Base-by-base conservation (phyloP, 2,888 invertebrate genomes). In the Melipona beecheii region DNA sequence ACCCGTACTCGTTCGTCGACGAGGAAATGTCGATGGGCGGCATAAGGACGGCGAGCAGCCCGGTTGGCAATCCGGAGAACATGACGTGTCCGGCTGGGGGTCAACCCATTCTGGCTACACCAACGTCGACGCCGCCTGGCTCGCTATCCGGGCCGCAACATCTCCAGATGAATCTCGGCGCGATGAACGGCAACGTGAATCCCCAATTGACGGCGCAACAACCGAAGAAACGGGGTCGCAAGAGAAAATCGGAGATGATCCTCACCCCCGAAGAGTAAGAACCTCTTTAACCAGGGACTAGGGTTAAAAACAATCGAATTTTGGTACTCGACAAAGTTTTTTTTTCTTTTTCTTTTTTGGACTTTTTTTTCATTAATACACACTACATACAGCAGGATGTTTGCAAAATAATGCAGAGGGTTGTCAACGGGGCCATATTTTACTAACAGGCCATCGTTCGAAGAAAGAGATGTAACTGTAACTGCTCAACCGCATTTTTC, bases 1-100 rank as follows among this genome's bases (percentile, higher is more conserved):
- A 98, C 94, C 97, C 98, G 4, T 98, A 98, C 94, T 97, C 97
- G 92, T 98, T 98, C 95, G 97, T 98, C 86, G 97, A 97, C 94
- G 98, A 98, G 93, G 97, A 97, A 89, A 95, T 95, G 89, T 95
- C 96, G 95, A 95, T 95, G 93, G 95, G 95, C 73, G 95, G 96
- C 93, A 95, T 96, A 91, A 95, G 95, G 91, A 95, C 95, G 90
- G 94, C 94, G 81, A 95, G 95, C 91, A 95, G 95, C 91, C 94
- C 94, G 6, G 93, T 92, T 27, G 93, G 93, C 66, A 94, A 94
- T 86, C 92, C 91, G 71, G 94, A 94, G 78, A 91, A 89, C 75
- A 92, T 94, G 92, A 91, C 93, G 86, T 93, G 93, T 78, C 91
- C 93, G 65, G 89, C 90, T 50, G 91, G 92, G 43, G 91, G 89